Percentiles rank a stretch among this genome's conserved stretches.
phyloP scores from a whole-genome alignment of 1,140 invertebrate genomes.

The Bradynema listronoti region DNA sequence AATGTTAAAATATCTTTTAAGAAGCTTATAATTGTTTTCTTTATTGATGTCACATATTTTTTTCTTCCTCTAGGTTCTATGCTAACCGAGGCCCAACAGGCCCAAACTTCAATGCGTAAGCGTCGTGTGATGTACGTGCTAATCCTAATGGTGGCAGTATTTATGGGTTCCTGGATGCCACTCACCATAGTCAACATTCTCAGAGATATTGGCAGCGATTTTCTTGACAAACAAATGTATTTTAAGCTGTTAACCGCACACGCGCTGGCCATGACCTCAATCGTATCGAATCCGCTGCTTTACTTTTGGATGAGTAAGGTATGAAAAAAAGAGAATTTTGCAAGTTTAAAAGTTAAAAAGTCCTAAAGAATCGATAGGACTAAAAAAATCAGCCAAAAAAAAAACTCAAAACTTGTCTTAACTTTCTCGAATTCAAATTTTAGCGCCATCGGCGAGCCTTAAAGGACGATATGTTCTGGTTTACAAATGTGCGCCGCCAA shows the following conservation, averaged over 20 bases:
- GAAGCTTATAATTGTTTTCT: no score
- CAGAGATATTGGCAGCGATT: constrained; percentile 43
- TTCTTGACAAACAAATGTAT: constrained; percentile 47
- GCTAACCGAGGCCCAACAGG: constrained; percentile 56
- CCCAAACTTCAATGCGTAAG: constrained; percentile 54
- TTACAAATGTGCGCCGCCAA: constrained; percentile 51
- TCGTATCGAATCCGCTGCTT: constrained; percentile 55
- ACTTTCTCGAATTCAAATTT: constrained; percentile 3
- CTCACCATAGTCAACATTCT: constrained; percentile 54
- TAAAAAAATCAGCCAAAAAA: no score
- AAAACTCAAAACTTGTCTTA: no score
- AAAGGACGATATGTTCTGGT: constrained; percentile 56
- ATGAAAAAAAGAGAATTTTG: constrained; percentile 5
- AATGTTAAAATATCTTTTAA: no score
- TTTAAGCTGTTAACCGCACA: constrained; percentile 56
- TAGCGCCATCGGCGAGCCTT: constrained; percentile 55
- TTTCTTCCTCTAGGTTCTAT: constrained; percentile 54
- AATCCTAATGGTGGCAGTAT: constrained; percentile 54
- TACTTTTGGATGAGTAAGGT: constrained; percentile 58
- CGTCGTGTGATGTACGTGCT: constrained; percentile 57
- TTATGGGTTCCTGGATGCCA: constrained; percentile 44
- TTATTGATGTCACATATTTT: no score
- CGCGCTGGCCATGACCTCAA: constrained; percentile 55
- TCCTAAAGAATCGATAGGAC: no score
- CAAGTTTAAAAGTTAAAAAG: no score